Evolutionary conservation across 2,888 invertebrate genomes (phyloP).

Genomic region (Thereva unica): DNA sequence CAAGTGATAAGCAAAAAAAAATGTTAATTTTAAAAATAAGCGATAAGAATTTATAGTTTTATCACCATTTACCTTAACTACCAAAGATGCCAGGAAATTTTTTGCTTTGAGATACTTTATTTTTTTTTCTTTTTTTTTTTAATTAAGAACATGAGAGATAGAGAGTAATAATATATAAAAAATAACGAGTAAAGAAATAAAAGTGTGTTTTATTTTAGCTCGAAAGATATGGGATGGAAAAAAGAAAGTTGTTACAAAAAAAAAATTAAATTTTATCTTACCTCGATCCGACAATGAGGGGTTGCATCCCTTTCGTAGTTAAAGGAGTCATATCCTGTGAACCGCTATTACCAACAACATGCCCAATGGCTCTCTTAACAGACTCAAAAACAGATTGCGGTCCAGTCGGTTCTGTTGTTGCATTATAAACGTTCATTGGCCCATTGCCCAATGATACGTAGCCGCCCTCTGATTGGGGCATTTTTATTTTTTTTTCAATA

Average conservation of each 20-base stretch:
- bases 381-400: conserved; percentile 57
- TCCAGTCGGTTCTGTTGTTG: conserved; percentile 58
- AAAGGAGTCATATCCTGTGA: conserved; percentile 52
- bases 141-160: conserved; percentile 1
- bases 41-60: conserved; percentile 2
- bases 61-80: conserved; percentile 30
- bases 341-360: conserved; percentile 54
- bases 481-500: conserved; percentile 42
- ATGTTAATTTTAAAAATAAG: neutral
- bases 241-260: conserved; percentile 18
- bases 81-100: conserved; percentile 13
- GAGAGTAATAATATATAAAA: conserved; percentile 2
- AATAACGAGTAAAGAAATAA: conserved; percentile 15
- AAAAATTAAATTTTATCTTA: conserved; percentile 49
- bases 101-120: neutral
- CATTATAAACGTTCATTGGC: conserved; percentile 55
- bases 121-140: neutral
- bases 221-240: conserved; percentile 12
- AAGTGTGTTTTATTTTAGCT: conserved; percentile 1
- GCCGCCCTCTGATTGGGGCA: conserved; percentile 58
- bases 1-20: neutral
- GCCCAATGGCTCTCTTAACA: conserved; percentile 57
- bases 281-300: conserved; percentile 56
- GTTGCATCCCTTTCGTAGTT: conserved; percentile 52
- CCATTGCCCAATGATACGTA: conserved; percentile 56